Conservation (phyloP, 92 coral and sea anemone species). For the Paragorgia papillata region DNA sequence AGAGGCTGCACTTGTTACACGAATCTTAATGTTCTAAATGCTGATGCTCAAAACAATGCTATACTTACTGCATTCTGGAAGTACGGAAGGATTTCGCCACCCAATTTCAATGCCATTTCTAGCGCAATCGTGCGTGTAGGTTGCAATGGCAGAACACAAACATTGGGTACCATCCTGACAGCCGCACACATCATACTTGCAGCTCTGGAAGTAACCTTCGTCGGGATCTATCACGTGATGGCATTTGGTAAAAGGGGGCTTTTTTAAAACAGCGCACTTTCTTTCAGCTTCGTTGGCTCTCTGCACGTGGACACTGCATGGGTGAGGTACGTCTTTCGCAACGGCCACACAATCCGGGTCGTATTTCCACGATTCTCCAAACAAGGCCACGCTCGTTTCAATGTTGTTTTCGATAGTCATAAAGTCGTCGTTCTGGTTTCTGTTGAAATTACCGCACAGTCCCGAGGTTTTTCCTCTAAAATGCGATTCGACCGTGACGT, state of each 20-base stretch:
- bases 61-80: slow-evolving; percentile 47
- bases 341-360: slow-evolving; percentile 18
- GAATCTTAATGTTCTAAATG: no score
- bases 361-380: slow-evolving; percentile 49
- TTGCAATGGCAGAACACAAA: slow-evolving; percentile 30
- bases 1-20: no score
- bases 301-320: slow-evolving; percentile 40
- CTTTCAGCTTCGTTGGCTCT: slow-evolving; percentile 30
- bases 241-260: slow-evolving; percentile 42
- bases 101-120: slow-evolving; percentile 34
- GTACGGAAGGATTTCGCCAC: slow-evolving; percentile 38
- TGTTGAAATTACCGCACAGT: slow-evolving; percentile 49
- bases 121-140: slow-evolving; percentile 42
- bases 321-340: slow-evolving; percentile 3
- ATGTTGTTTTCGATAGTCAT: slow-evolving; percentile 23
- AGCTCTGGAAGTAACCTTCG: slow-evolving; percentile 36
- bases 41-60: no score
- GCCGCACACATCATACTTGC: slow-evolving; percentile 46
- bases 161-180: slow-evolving; percentile 35
- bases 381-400: slow-evolving; percentile 29
- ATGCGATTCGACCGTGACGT: slow-evolving; percentile 59
- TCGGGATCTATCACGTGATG: slow-evolving; percentile 38
- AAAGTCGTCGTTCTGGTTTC: slow-evolving; percentile 45
- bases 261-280: slow-evolving; percentile 18
- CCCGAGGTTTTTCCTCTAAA: slow-evolving; percentile 65